These are phyloP conservation scores for Hybognathus amarus DNA, from an alignment of 2,797 vertebrate species.

Conservation along the genomic window DNA sequence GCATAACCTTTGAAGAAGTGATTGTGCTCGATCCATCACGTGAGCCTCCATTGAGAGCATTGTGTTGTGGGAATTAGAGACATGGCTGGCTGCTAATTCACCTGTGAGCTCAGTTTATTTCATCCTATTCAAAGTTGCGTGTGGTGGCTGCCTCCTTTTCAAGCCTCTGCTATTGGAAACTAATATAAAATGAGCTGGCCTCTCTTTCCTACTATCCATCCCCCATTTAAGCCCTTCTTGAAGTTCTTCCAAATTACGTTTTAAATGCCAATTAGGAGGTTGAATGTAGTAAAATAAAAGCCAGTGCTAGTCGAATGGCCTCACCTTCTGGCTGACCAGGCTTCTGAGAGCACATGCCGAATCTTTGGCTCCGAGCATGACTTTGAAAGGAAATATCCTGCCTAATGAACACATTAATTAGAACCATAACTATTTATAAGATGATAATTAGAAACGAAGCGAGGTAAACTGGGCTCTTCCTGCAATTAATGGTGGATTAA, in stretches of 20 bases:
- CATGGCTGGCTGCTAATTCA: slow-evolving; percentile 38
- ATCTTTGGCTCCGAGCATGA: slow-evolving; percentile 98
- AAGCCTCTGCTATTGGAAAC: slow-evolving; percentile 73
- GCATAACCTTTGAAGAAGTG: slow-evolving; percentile 10
- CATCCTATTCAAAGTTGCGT: slow-evolving; percentile 71
- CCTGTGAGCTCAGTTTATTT: slow-evolving; percentile 59
- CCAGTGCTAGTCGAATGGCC: slow-evolving; percentile 96
- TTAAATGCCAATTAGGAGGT: slow-evolving; percentile 99
- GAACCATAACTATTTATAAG: slow-evolving; percentile 99
- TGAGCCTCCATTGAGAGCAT: slow-evolving; percentile 22
- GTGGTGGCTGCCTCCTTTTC: slow-evolving; percentile 65
- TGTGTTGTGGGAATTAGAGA: slow-evolving; percentile 10
- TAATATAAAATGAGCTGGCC: slow-evolving; percentile 80
- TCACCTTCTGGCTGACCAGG: slow-evolving; percentile 99
- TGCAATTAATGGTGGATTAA: slow-evolving; percentile 99
- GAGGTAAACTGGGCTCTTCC: slow-evolving; percentile 99
- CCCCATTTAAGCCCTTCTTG: slow-evolving; percentile 89
- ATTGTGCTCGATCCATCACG: background rate
- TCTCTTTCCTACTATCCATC: slow-evolving; percentile 64
- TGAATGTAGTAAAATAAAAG: slow-evolving; percentile 99
- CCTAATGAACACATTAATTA: slow-evolving; percentile 99
- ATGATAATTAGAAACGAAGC: slow-evolving; percentile 99
- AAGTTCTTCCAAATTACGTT: slow-evolving; percentile 99
- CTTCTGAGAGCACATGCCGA: slow-evolving; percentile 92
- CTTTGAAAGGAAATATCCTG: slow-evolving; percentile 99